Percentiles rank a stretch among this genome's conserved stretches.
These are phyloP conservation scores for Xyrichtys novacula DNA, from an alignment of 2,797 vertebrate species.

Conservation along the genomic window DNA sequence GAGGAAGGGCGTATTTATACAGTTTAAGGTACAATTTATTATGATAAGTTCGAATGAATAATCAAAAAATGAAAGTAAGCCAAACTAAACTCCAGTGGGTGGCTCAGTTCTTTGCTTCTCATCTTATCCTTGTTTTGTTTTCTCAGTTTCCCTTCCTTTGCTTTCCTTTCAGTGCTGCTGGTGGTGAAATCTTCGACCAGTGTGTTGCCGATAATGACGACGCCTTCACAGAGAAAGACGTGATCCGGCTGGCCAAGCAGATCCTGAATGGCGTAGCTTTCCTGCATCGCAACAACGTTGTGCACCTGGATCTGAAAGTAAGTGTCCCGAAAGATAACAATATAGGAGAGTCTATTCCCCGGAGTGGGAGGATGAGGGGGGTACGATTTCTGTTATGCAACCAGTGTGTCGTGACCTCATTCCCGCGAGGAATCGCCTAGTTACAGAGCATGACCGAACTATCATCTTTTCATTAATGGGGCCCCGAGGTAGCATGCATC, in stretches of 20 bases:
- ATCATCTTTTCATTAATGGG: slow-evolving; percentile 42
- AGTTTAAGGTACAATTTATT: slow-evolving; percentile 40
- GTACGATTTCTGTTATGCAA: slow-evolving; percentile 64
- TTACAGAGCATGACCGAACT: slow-evolving; percentile 8
- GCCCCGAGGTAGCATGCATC: slow-evolving; percentile 30
- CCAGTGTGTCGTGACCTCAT: slow-evolving; percentile 32
- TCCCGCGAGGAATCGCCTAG: slow-evolving; percentile 31
- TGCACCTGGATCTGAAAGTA: slow-evolving; percentile 90
- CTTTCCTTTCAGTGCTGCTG: slow-evolving; percentile 82
- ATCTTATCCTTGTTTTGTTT: slow-evolving; percentile 38
- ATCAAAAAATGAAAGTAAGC: slow-evolving; percentile 37
- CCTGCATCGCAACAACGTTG: slow-evolving; percentile 86
- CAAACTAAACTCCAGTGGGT: slow-evolving; percentile 48
- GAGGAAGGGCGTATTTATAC: slow-evolving; percentile 56
- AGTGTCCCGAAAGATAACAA: slow-evolving; percentile 34
- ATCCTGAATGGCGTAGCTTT: slow-evolving; percentile 86
- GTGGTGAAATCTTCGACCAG: slow-evolving; percentile 90
- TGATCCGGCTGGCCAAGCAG: slow-evolving; percentile 86
- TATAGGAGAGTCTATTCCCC: slow-evolving; percentile 39
- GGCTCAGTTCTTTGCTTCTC: slow-evolving; percentile 23
- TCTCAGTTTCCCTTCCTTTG: slow-evolving; percentile 51
- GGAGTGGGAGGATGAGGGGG: slow-evolving; percentile 13
- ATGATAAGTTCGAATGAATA: slow-evolving; percentile 38
- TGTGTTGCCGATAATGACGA: slow-evolving; percentile 88
- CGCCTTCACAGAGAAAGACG: slow-evolving; percentile 89